Evolutionary conservation across 2,888 invertebrate genomes (phyloP).

Genomic region (Chydorus sphaericus): DNA sequence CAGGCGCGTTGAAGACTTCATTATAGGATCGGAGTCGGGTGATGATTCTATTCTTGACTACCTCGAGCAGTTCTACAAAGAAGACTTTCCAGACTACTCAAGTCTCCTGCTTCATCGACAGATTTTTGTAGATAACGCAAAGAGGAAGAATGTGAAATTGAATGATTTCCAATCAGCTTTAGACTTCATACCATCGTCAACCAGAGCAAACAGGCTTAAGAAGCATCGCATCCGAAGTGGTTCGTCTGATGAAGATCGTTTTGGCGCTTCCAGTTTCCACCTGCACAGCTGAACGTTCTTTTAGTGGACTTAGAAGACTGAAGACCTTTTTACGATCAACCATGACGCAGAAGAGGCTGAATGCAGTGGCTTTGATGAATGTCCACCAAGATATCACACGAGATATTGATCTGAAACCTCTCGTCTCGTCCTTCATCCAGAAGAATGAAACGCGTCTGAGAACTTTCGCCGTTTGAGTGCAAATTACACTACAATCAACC

Average conservation of each 20-base stretch:
- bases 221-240: neutral
- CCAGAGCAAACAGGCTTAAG: neutral
- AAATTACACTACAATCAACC: no score
- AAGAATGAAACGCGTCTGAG: no score
- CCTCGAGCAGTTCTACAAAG: neutral
- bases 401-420: neutral
- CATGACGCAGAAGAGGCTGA: neutral
- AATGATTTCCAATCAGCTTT: neutral
- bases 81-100: neutral
- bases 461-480: no score
- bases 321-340: neutral
- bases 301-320: neutral
- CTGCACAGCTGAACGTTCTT: neutral
- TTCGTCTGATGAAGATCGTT: neutral
- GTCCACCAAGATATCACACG: neutral
- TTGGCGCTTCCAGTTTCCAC: neutral
- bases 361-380: neutral
- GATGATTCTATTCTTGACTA: neutral
- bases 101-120: neutral
- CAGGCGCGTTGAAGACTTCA: neutral
- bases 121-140: neutral
- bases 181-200: neutral
- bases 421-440: neutral
- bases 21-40: neutral
- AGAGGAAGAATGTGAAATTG: neutral